phyloP scores from a whole-genome alignment of 2,113 vertebrate species.

The Colossoma macropomum region DNA sequence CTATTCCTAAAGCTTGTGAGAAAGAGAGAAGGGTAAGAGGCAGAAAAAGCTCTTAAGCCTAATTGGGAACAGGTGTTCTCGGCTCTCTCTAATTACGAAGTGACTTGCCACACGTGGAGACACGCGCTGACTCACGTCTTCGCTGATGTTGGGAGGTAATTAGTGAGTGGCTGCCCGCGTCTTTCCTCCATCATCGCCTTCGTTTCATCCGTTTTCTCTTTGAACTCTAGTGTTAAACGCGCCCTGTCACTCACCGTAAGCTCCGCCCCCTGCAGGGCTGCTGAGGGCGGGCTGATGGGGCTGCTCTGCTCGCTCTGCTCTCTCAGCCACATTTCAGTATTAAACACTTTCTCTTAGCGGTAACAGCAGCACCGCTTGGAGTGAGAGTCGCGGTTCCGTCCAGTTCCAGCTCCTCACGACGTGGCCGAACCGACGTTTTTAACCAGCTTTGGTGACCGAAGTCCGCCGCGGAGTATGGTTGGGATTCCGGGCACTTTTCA shows the following conservation, averaged over 20 bases:
- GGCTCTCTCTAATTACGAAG: neutral
- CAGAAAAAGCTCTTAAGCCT: neutral
- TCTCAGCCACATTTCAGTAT: neutral
- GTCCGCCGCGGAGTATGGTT: slow-evolving; percentile 61
- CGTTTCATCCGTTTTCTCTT: too few relatives aligned
- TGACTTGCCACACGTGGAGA: neutral
- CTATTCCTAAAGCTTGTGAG: neutral
- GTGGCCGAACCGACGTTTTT: neutral
- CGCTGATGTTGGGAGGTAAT: neutral
- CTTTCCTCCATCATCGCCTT: too few relatives aligned
- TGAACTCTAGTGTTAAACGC: too few relatives aligned
- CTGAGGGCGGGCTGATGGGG: neutral
- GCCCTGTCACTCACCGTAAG: neutral
- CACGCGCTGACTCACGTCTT: neutral
- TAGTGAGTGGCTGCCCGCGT: neutral
- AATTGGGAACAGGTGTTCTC: slow-evolving; percentile 3
- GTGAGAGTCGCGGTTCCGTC: neutral
- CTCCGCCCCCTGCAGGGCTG: neutral
- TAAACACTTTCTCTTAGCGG: neutral
- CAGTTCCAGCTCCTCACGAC: neutral
- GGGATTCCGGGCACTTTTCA: slow-evolving; percentile 68
- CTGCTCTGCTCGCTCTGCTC: neutral
- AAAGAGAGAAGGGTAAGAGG: too few relatives aligned
- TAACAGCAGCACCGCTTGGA: neutral
- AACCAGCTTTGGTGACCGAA: neutral